Base-by-base conservation (phyloP, 2,113 vertebrate species). In the Tylochromis polylepis region DNA sequence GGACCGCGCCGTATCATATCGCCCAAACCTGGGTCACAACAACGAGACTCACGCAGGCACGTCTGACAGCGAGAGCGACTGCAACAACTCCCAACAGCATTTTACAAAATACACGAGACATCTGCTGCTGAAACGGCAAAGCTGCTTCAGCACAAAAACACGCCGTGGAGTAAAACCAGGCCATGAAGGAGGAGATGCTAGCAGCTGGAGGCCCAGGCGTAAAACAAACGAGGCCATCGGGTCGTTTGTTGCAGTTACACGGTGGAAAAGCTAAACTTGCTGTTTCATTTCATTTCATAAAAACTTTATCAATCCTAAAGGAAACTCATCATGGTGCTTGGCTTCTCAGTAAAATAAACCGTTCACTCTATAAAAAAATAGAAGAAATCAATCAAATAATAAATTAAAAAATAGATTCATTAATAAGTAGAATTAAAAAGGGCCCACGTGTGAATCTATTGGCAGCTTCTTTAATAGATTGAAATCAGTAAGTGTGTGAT, bases 131-230 rank as follows among this genome's bases (percentile, higher is more conserved):
- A 55, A 55, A 55, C 20, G 11, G 20, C 51, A 55, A 55, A 55
- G 10, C 29, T 31, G 29, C 4, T 31, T 31, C 29, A n/a, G 20
- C 20, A 55, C 20, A 9, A 55, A 34, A n/a, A 11, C 51, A 55
- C 3, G 3, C 20, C 3, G 20, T n/a, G 2, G 20, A 0, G 9
- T n/a, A 55, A 9, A 11, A 55, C 20, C 3, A 0, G 20, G 9
- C 20, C 51, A 55, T 5, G 20, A 55, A 55, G 4, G 51, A 55
- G 20, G 51, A 20, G 20, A 55, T 9, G n/a, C 7, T 2, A 34
- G 34, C 34, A 34, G 34, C 6, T 8, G 34, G 34, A 34, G 34
- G 34, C 7, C 34, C 34, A 34, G 34, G 34, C 34, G 34, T 34
- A 6, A 34, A 8, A 34, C 34, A 34, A 7, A 34, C 8, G 7